Evolutionary conservation across 2,113 vertebrate species (phyloP), one percentile per base, ranked within the genome.

Genomic region (Equus przewalskii): DNA sequence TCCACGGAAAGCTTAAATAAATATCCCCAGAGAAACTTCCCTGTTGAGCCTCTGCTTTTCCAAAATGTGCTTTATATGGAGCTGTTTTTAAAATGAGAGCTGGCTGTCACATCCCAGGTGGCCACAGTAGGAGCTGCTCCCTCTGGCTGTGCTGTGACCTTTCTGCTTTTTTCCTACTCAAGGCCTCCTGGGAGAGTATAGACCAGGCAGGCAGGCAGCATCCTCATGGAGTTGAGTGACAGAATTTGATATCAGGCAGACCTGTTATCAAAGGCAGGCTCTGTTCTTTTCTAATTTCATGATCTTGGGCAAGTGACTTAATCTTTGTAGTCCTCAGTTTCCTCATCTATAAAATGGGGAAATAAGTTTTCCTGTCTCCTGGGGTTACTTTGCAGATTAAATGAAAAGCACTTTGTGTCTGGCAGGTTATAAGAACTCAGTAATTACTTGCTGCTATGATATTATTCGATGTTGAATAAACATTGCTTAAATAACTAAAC

Each of bases 41-140:
- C 91, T 51, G 9, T 70, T 64, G 36, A 95, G 44, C 30, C 33
- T 87, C 49, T n/a, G 7, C 22, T 89, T 33, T 95, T 69, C 70
- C 58, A 93, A 97, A 96, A 95, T 80, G 54, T 81, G 44, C 26
- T 95, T 96, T 75, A 36, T 19, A 13, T 2, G 15, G 33, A 79
- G 15, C 21, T 83, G 36, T 64, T 91, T 97, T 92, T 58, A 83
- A 12, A n/a, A 95, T 82, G 51, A 76, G 51, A 75, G 10, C 14
- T 91, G 86, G n/a, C n/a, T 9, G 69, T 75, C 26, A 76, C 65
- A 81, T 89, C 44, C 44, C 46, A 70, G 86, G 83, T 76, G 28
- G 56, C 49, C 73, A 82, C 33, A 67, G 46, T 11, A 69, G 95
- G 84, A 73, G 41, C 41, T 92, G 33, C 24, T 89, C 44, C 54